Evolutionary conservation across 2,113 vertebrate species (phyloP), one percentile per base, ranked within the genome.

Genomic region (Trochalopteron elliotii): DNA sequence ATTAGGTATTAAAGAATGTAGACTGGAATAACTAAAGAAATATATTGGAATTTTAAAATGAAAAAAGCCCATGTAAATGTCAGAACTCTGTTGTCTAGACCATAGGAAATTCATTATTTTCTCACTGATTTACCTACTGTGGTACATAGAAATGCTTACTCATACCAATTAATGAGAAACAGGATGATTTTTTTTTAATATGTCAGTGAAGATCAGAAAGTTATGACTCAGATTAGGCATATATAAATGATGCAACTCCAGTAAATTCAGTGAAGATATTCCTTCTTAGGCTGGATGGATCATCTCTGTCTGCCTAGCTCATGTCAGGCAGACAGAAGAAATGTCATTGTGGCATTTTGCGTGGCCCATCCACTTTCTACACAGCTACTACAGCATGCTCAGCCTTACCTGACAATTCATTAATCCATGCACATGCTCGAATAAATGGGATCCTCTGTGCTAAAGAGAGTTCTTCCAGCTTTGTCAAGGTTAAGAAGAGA

Each of bases 1-100:
- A 47, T 56, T 95, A 87, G 35, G 8, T 76, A 82, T 85, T 93
- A 87, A 93, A 95, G 55, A 95, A 71, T 45, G 40, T 61, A 84
- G 44, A 53, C 24, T 72, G 31, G 27, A 59, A 53, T 84, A 78
- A 91, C 67, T 83, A 87, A 50, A 35, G 37, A 21, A 81, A 30
- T 80, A 93, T 31, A 64, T 24, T 91, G 60, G 33, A 83, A 85
- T 67, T 84, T 90, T 83, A 70, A 89, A 89, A 55, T n/a, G 5
- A 72, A 94, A 90, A 87, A 12, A 2, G 0, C 15, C 11, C n/a
- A 22, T 16, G 23, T 80, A 64, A 69, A 77, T 85, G 12, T 91
- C 23, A 42, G 60, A 85, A 75, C 35, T 65, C 27, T 15, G 17
- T 94, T 91, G 40, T 68, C 55, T 64, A 87, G 53, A 72, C 13